These are phyloP conservation scores for Torymus tubicola DNA, from an alignment of 2,888 invertebrate genomes.

Conservation along the genomic window DNA sequence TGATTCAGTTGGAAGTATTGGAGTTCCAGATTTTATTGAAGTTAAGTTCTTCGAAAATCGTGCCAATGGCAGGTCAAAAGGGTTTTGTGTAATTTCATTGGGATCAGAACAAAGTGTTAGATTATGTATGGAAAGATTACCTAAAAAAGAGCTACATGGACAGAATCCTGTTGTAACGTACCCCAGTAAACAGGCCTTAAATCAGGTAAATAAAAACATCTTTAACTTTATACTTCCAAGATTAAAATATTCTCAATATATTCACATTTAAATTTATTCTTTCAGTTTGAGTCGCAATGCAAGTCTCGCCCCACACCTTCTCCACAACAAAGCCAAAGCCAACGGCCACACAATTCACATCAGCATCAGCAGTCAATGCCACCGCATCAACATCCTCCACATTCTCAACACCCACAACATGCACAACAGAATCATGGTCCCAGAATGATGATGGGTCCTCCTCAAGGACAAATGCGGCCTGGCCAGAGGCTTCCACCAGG, in stretches of 20 bases:
- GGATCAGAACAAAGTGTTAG: conserved; percentile 95
- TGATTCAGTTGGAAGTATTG: conserved; percentile 91
- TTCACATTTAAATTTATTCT: conserved; percentile 45
- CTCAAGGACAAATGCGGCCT: conserved; percentile 78
- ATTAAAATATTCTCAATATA: background rate
- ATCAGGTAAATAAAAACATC: conserved; percentile 75
- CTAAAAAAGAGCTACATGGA: conserved; percentile 97
- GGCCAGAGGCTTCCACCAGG: conserved; percentile 70
- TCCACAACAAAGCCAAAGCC: conserved; percentile 80
- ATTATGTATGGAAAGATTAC: conserved; percentile 92
- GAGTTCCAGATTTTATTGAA: conserved; percentile 95
- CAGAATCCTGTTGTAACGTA: conserved; percentile 96
- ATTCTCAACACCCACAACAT: conserved; percentile 78
- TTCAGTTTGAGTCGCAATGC: conserved; percentile 93
- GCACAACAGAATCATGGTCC: conserved; percentile 78
- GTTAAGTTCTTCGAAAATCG: conserved; percentile 99
- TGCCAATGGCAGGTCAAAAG: conserved; percentile 98
- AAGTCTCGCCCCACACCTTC: conserved; percentile 92
- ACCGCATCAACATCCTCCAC: conserved; percentile 78
- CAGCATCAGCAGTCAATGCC: conserved; percentile 77
- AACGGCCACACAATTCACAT: conserved; percentile 79
- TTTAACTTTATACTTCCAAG: conserved; percentile 66
- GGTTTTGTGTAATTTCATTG: conserved; percentile 96
- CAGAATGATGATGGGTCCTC: conserved; percentile 80
- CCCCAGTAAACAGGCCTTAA: conserved; percentile 93